Conservation (phyloP, 2,113 vertebrate genomes). For the Sialia sialis region DNA sequence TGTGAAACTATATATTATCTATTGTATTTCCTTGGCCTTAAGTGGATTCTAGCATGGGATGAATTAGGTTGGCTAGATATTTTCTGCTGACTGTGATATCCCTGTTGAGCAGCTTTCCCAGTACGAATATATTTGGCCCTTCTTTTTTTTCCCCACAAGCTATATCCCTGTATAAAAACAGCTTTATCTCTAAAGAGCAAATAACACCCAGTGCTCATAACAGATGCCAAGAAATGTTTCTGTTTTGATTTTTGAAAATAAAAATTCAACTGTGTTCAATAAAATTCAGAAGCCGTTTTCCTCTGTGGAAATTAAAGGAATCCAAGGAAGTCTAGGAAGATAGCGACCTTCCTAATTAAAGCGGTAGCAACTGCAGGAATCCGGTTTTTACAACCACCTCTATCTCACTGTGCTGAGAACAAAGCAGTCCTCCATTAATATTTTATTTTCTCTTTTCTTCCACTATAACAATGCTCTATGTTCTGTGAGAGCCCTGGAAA, state of each 20-base stretch:
- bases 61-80: slow-evolving; percentile 58
- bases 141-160: slow-evolving; percentile 67
- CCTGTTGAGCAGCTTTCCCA: slow-evolving; percentile 73
- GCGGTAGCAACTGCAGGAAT: slow-evolving; percentile 84
- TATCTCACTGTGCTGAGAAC: slow-evolving; percentile 84
- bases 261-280: slow-evolving; percentile 85
- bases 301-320: slow-evolving; percentile 90
- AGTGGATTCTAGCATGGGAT: slow-evolving; percentile 50
- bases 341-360: slow-evolving; percentile 92
- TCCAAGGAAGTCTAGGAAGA: slow-evolving; percentile 83
- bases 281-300: slow-evolving; percentile 82
- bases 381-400: slow-evolving; percentile 80
- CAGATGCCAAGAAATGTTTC: slow-evolving; percentile 83
- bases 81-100: slow-evolving; percentile 74
- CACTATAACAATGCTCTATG: slow-evolving; percentile 86
- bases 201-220: slow-evolving; percentile 83
- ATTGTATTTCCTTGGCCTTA: slow-evolving; percentile 64
- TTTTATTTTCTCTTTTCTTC: slow-evolving; percentile 93
- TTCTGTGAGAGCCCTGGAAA: slow-evolving; percentile 76
- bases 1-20: slow-evolving; percentile 49
- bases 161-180: slow-evolving; percentile 74
- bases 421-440: slow-evolving; percentile 93
- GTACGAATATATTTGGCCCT: slow-evolving; percentile 72
- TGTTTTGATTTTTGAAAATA: slow-evolving; percentile 84
- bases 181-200: slow-evolving; percentile 85